Base-by-base conservation (phyloP, 2,797 vertebrate genomes). In the Lepidocolaptes lacrymiger region DNA sequence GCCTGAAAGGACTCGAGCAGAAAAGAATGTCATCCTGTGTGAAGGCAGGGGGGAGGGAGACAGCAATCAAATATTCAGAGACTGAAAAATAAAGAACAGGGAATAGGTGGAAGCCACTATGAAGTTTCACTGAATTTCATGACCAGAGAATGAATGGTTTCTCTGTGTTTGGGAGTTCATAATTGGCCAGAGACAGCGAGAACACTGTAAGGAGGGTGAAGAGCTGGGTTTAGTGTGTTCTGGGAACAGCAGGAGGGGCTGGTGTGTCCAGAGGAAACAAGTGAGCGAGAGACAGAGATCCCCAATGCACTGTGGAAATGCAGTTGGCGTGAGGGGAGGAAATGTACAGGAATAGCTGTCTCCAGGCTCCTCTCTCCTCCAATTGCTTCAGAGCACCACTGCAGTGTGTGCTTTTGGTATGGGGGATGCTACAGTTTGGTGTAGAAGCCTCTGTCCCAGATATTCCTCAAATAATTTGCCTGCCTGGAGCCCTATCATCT, bases 61-160 rank as follows among this genome's bases (percentile, higher is more conserved):
- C 2, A 13, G 48, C 82, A 91, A 89, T 93, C 21, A 87, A 86
- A 81, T 87, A 91, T 93, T 89, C 91, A 91, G 36, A 80, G 34
- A 32, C 34, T 19, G 26, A 72, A 19, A 82, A 77, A 91, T 67
- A 51, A 85, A 87, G 62, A 39, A 56, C 27, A 62, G 26, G 34
- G 63, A 92, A 82, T 43, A 56, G 39, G 46, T 24, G 52, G 67
- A 91, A 84, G 52, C 27, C 68, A 14, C 61, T 77, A 13, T 34
- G 39, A 75, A 34, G n/a, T 51, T 83, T 75, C 58, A 48, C 30
- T 66, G 41, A 68, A 75, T 37, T 48, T 37, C 32, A 8, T 1
- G 10, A 62, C 28, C 3, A 2, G 12, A n/a, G n/a, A 22, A 44
- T 24, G 44, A 7, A 52, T 34, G 17, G 21, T 62, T 92, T 83